phyloP scores from a whole-genome alignment of 2,888 invertebrate genomes.

The Agrilus cyanescens region DNA sequence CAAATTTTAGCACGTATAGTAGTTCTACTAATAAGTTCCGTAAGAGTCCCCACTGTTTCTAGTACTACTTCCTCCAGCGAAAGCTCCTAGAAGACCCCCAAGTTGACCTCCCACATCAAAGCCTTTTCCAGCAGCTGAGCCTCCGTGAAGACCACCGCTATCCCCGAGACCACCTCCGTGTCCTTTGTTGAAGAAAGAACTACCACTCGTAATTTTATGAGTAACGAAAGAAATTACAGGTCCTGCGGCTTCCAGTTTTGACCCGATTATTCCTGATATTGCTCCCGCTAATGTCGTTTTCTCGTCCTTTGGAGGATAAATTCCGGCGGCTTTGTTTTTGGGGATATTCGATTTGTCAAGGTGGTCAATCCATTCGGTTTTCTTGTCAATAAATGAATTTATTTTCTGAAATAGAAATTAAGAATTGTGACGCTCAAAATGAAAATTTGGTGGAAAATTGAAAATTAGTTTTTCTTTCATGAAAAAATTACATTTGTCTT shows the following conservation, averaged over 20 bases:
- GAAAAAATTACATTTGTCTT: too few relatives aligned
- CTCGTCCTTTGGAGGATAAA: conserved; percentile 46
- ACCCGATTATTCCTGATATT: conserved; percentile 57
- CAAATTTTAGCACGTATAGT: too few relatives aligned
- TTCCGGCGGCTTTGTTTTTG: conserved; percentile 64
- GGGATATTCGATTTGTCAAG: conserved; percentile 62
- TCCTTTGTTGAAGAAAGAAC: conserved; percentile 30
- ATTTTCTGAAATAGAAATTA: conserved; percentile 52
- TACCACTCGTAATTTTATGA: conserved; percentile 48
- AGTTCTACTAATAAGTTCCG: too few relatives aligned
- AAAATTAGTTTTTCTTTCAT: too few relatives aligned
- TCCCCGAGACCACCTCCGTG: conserved; percentile 32
- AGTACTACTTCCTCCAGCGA: conserved; percentile 9
- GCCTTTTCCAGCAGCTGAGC: conserved; percentile 11
- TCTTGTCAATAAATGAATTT: conserved; percentile 69
- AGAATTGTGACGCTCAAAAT: not conserved
- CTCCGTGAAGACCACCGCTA: conserved; percentile 20
- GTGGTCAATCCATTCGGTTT: conserved; percentile 57
- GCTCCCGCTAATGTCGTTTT: conserved; percentile 47
- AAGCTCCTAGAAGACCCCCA: conserved; percentile 17
- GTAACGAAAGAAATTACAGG: conserved; percentile 52
- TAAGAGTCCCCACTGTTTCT: too few relatives aligned
- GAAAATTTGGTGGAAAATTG: not conserved
- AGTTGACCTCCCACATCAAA: conserved; percentile 6
- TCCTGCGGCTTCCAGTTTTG: conserved; percentile 43